These are phyloP conservation scores for Zapornia atra DNA, from an alignment of 2,113 vertebrate species.

Conservation along the genomic window DNA sequence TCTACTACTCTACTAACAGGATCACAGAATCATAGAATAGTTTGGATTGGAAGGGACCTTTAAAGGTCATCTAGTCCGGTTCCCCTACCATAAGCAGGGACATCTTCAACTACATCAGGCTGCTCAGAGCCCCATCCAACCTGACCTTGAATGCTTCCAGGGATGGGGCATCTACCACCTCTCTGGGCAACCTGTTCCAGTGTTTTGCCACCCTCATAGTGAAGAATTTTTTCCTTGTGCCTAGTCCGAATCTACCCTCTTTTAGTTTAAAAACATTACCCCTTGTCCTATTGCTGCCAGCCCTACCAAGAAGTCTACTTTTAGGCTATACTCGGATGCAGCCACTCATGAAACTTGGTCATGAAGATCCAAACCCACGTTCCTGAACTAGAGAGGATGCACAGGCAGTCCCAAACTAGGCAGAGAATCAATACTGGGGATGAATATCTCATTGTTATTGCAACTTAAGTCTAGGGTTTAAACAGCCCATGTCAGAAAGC, in stretches of 20 bases:
- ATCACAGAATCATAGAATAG: neutral
- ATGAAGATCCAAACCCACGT: neutral
- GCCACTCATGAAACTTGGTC: neutral
- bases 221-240: no score
- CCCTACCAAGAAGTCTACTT: neutral
- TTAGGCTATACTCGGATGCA: neutral
- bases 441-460: neutral
- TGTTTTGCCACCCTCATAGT: no score
- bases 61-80: neutral
- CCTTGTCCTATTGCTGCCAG: no score
- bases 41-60: neutral
- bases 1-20: neutral
- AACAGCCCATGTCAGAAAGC: neutral
- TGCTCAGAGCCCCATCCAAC: neutral
- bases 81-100: neutral
- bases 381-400: neutral
- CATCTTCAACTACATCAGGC: neutral
- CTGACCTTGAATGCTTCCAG: no score
- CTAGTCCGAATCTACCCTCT: neutral
- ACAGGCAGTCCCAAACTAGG: neutral
- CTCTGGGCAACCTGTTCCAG: no score
- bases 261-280: neutral
- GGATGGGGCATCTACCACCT: neutral
- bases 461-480: neutral
- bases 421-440: neutral